Base-by-base conservation (phyloP, 1,140 invertebrate genomes). In the Plodia interpunctella region DNA sequence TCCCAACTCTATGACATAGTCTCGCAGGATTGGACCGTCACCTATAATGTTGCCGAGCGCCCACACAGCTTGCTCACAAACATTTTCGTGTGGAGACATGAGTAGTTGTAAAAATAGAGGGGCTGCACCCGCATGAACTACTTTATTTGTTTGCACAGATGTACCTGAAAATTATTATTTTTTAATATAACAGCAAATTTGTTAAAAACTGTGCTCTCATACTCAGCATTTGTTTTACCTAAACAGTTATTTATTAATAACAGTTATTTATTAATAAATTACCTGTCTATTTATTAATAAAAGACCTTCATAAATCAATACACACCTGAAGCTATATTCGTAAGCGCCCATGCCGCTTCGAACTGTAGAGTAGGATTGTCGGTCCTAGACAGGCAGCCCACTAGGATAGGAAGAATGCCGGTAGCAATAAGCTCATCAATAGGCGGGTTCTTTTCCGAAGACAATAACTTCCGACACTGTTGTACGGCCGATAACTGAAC, bases 51-150 rank as follows among this genome's bases (percentile, higher is more conserved):
- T 97, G 68, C 97, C 98, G 79, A 99, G 91, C 25, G 98, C 98
- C 98, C 98, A 99, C 0, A 99, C 98, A 49, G 98, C 97, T 89
- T 99, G 98, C 91, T 99, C 98, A 83, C 98, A 99, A 11, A 99
- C 98, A 91, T 98, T 99, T 76, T 98, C 97, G 89, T 98, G 97
- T 55, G 94, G 94, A 28, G 98, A 99, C 81, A 94, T 91, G 17
- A 99, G 91, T 55, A 99, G 91, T 77, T 96, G 93, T 52, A 99
- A 90, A 90, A 99, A 99, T 51, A 97, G 92, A 56, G 98, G 98
- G 49, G 99, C 98, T 58, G 98, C 98, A 72, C 98, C 96, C 50
- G 97, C 97, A 67, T 93, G 91, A 3, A 99, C 98, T 20, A 99
- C 98, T 87, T 98, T 91, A 78, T 98, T 97, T 18, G 98, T 99